phyloP scores from a whole-genome alignment of 2,888 invertebrate species.

The Acleris cristana region DNA sequence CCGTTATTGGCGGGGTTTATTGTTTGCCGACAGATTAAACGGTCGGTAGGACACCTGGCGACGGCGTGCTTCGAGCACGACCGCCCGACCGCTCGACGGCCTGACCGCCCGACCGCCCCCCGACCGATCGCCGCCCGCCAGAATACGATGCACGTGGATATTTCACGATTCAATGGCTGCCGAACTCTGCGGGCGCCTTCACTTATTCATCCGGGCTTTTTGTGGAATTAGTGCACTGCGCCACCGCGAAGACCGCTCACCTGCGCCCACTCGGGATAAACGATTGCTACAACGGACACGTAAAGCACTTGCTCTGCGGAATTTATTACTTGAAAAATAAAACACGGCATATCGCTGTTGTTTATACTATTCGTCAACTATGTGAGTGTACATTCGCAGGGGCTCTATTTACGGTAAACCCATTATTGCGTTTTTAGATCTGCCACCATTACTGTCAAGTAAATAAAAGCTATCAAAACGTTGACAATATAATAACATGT shows the following conservation, averaged over 20 bases:
- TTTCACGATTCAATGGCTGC: conserved; percentile 46
- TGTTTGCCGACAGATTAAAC: conserved; percentile 67
- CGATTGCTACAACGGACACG: conserved; percentile 14
- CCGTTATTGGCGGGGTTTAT: conserved; percentile 52
- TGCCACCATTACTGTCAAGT: too few relatives aligned
- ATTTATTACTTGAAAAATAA: conserved; percentile 4
- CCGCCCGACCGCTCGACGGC: too few relatives aligned
- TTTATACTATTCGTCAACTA: too few relatives aligned
- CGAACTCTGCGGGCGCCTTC: conserved; percentile 43
- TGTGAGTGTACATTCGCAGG: too few relatives aligned
- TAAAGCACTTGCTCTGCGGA: conserved; percentile 2
- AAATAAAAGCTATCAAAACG: too few relatives aligned
- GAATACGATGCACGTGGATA: conserved; percentile 43
- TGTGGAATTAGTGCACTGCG: conserved; percentile 50
- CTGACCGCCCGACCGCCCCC: conserved; percentile 34
- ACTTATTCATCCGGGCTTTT: conserved; percentile 59
- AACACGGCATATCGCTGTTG: not conserved
- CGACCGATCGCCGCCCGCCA: conserved; percentile 13
- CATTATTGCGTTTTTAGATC: too few relatives aligned
- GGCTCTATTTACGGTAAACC: too few relatives aligned
- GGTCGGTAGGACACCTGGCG: conserved; percentile 57
- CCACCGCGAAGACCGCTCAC: conserved; percentile 38
- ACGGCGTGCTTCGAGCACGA: conserved; percentile 37
- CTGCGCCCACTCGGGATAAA: conserved; percentile 29
- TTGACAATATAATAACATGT: too few relatives aligned